A percentile compares a stretch with the other conserved stretches of the same genome.
Conservation (phyloP, 2,888 invertebrate species). For the Nowickia ferox region DNA sequence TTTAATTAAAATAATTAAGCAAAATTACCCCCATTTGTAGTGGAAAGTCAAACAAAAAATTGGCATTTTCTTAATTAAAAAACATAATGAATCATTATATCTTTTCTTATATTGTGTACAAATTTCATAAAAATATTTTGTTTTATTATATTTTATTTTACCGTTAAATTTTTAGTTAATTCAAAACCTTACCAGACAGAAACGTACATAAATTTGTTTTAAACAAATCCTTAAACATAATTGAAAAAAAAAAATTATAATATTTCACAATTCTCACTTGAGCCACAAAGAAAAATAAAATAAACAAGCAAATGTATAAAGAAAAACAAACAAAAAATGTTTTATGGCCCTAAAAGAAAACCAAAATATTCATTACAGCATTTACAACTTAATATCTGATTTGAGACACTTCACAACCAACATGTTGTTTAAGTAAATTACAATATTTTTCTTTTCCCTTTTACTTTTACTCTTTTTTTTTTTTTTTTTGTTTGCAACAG, state of each 20-base stretch:
- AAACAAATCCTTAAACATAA: neutral
- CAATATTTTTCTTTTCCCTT: conserved; percentile 51
- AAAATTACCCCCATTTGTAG: too few relatives aligned
- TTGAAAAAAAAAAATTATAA: neutral
- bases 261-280: conserved; percentile 41
- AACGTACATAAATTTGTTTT: neutral
- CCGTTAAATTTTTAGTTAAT: too few relatives aligned
- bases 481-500: neutral
- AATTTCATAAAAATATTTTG: too few relatives aligned
- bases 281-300: neutral
- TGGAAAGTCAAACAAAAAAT: too few relatives aligned
- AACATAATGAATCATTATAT: too few relatives aligned
- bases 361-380: conserved; percentile 23
- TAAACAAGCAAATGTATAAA: neutral
- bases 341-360: conserved; percentile 31
- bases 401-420: conserved; percentile 39
- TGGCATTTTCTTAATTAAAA: too few relatives aligned
- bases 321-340: conserved; percentile 8
- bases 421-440: conserved; percentile 64
- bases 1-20: too few relatives aligned
- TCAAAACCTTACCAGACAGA: too few relatives aligned
- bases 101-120: too few relatives aligned
- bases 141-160: too few relatives aligned
- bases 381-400: conserved; percentile 54
- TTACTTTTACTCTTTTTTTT: neutral